Conservation (phyloP, 2,888 invertebrate species). For the Boloria selene region DNA sequence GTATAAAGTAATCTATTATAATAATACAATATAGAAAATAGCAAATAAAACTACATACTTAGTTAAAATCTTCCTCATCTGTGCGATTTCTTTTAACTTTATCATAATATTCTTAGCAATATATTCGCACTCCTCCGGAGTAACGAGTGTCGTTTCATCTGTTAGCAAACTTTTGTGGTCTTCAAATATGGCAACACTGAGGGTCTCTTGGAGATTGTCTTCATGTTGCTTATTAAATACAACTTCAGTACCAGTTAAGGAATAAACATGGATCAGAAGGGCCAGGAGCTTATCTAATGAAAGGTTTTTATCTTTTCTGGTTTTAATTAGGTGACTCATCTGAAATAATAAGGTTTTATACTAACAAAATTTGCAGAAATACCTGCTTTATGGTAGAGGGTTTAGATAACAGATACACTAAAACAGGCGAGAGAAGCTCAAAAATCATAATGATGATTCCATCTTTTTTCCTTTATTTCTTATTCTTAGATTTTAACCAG, state of each 20-base stretch:
- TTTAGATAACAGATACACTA: no score
- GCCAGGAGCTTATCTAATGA: slow-evolving; percentile 82
- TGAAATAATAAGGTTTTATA: slow-evolving; percentile 45
- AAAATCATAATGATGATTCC: no score
- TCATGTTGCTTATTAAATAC: slow-evolving; percentile 79
- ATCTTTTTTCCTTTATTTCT: no score
- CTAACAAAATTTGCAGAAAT: not conserved
- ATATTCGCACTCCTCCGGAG: slow-evolving; percentile 59
- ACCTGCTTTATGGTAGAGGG: no score
- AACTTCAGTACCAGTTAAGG: slow-evolving; percentile 82
- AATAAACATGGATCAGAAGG: slow-evolving; percentile 83
- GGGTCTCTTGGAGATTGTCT: slow-evolving; percentile 67
- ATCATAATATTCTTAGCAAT: slow-evolving; percentile 58
- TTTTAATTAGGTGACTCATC: slow-evolving; percentile 82
- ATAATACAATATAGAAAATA: no score
- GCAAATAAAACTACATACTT: slow-evolving; percentile 54
- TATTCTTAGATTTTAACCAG: no score
- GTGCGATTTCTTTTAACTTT: slow-evolving; percentile 63
- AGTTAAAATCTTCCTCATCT: slow-evolving; percentile 62
- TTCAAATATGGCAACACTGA: slow-evolving; percentile 82
- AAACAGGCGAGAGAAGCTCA: no score
- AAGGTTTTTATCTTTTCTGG: slow-evolving; percentile 76
- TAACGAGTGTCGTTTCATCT: slow-evolving; percentile 47
- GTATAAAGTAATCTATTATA: no score
- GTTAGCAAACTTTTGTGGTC: slow-evolving; percentile 68